These are phyloP conservation scores for Listronotus bonariensis DNA, from an alignment of 1,140 invertebrate genomes.

Conservation along the genomic window DNA sequence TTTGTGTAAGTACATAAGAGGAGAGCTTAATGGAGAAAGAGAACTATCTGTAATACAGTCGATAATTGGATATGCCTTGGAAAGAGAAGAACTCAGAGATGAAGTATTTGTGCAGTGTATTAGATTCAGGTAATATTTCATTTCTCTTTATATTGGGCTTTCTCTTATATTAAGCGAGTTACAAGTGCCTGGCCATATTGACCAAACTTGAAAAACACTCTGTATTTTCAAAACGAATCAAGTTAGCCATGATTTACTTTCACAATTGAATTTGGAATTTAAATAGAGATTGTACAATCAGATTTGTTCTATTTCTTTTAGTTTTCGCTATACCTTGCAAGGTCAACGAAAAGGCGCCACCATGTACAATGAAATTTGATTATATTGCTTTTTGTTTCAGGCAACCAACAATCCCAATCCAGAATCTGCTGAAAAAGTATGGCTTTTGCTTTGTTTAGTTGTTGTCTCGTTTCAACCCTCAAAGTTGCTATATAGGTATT, in stretches of 20 bases:
- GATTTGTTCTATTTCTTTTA: no score
- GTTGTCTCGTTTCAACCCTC: conserved; percentile 92
- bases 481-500: conserved; percentile 81
- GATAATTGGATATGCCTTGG: conserved; percentile 83
- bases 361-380: no score
- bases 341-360: no score
- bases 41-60: conserved; percentile 83
- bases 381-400: conserved; percentile 55
- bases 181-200: no score
- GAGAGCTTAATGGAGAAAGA: conserved; percentile 81
- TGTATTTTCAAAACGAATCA: no score
- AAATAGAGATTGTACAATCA: no score
- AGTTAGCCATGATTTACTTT: no score
- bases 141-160: no score
- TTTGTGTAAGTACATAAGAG: conserved; percentile 82
- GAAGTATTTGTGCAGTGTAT: conserved; percentile 90
- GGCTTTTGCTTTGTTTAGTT: conserved; percentile 86
- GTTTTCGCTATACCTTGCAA: no score
- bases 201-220: no score
- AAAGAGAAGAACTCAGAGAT: conserved; percentile 85
- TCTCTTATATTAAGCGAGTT: no score
- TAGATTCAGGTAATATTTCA: conserved; percentile 63
- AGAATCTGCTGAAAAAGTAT: conserved; percentile 81
- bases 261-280: no score
- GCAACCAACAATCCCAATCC: conserved; percentile 82